Conservation (phyloP, 2,888 invertebrate genomes). For the Bruchidius siliquastri region DNA sequence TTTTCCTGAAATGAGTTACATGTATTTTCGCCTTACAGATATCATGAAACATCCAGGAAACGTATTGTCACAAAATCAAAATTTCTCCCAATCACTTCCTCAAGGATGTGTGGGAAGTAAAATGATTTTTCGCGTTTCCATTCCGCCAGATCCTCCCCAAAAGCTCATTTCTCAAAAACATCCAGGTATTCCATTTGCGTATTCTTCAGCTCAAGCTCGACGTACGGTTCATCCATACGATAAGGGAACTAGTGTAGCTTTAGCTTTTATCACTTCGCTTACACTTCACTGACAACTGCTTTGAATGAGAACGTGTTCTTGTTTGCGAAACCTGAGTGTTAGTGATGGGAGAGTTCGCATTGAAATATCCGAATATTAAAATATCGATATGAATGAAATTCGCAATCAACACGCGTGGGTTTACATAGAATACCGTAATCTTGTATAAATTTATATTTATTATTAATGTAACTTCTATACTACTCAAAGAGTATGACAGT, state of each 20-base stretch:
- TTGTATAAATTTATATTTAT: no score
- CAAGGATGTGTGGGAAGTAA: neutral
- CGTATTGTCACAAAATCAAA: no score
- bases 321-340: neutral
- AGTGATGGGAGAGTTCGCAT: neutral
- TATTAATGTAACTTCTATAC: no score
- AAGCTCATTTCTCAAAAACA: neutral
- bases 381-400: no score
- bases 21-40: no score
- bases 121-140: neutral
- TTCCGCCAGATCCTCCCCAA: neutral
- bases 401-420: no score
- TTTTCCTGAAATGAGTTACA: no score
- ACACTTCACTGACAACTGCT: neutral
- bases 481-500: no score
- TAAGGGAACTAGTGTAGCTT: neutral
- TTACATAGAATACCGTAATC: no score
- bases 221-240: neutral
- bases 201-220: neutral
- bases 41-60: no score
- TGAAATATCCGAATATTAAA: neutral
- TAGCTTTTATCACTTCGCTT: neutral
- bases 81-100: no score
- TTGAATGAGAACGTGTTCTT: neutral
- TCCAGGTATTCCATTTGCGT: neutral